A percentile compares a stretch with the other conserved stretches of the same genome.
These are phyloP conservation scores for Lycaena phlaeas DNA, from an alignment of 2,888 invertebrate species.

Conservation along the genomic window DNA sequence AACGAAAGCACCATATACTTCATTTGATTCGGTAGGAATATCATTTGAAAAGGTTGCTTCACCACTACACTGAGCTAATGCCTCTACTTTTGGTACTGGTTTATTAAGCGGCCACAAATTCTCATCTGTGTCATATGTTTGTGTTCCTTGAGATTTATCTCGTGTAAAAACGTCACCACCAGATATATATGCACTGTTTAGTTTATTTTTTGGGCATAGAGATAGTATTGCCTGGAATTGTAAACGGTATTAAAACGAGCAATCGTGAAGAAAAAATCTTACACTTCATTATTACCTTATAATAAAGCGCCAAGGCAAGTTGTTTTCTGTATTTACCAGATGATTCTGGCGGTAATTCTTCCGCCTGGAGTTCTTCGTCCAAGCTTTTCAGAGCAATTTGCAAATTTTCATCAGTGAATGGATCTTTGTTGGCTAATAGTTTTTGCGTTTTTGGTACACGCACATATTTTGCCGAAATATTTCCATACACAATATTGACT, in stretches of 20 bases:
- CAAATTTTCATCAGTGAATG: constrained; percentile 55
- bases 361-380: constrained; percentile 66
- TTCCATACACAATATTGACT: constrained; percentile 55
- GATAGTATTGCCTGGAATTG: constrained; percentile 66
- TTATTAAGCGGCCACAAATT: constrained; percentile 82
- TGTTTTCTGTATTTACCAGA: constrained; percentile 74
- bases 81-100: constrained; percentile 83
- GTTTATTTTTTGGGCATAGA: constrained; percentile 60
- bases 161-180: constrained; percentile 76
- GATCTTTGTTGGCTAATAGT: constrained; percentile 57
- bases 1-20: constrained; percentile 82
- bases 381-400: constrained; percentile 68
- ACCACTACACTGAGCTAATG: constrained; percentile 78
- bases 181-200: constrained; percentile 61
- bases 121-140: constrained; percentile 79
- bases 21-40: constrained; percentile 74
- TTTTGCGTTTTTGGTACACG: constrained; percentile 74
- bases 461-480: constrained; percentile 58
- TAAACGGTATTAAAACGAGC: no score
- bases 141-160: constrained; percentile 77
- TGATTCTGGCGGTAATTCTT: constrained; percentile 73
- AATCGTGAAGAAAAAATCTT: no score
- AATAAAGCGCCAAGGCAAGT: constrained; percentile 75
- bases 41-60: constrained; percentile 87
- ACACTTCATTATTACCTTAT: constrained; percentile 74